Conservation (phyloP, 2,888 invertebrate genomes). For the Acanthosepion lycidas region DNA sequence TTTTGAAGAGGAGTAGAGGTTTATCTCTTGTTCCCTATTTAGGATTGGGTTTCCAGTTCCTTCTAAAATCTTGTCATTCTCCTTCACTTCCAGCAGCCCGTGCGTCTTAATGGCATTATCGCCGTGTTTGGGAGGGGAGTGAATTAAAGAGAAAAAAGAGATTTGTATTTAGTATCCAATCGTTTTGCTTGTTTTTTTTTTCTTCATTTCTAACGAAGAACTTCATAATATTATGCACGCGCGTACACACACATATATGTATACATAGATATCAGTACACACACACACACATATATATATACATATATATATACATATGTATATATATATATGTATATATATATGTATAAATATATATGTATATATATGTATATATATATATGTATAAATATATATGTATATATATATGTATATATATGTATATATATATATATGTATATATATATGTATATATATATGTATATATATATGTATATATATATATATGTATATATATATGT, state of each 20-base stretch:
- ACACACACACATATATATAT: not conserved
- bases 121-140: too few species aligned
- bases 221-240: not conserved
- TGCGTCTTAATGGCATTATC: too few species aligned
- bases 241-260: not conserved
- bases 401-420: not conserved
- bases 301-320: not conserved
- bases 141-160: too few species aligned
- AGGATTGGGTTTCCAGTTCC: too few species aligned
- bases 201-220: not conserved
- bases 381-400: not conserved
- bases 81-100: too few species aligned
- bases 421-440: not conserved
- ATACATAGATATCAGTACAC: not conserved
- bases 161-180: too few species aligned
- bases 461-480: not conserved
- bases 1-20: too few species aligned
- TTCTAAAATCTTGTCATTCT: too few species aligned
- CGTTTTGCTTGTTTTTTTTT: too few species aligned
- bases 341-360: not conserved
- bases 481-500: not conserved
- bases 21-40: too few species aligned
- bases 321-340: not conserved
- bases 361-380: not conserved
- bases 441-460: not conserved